Percentiles rank a stretch among this genome's conserved stretches.
These are phyloP conservation scores for Acinonyx jubatus DNA, from an alignment of 2,113 vertebrate species.

Conservation along the genomic window DNA sequence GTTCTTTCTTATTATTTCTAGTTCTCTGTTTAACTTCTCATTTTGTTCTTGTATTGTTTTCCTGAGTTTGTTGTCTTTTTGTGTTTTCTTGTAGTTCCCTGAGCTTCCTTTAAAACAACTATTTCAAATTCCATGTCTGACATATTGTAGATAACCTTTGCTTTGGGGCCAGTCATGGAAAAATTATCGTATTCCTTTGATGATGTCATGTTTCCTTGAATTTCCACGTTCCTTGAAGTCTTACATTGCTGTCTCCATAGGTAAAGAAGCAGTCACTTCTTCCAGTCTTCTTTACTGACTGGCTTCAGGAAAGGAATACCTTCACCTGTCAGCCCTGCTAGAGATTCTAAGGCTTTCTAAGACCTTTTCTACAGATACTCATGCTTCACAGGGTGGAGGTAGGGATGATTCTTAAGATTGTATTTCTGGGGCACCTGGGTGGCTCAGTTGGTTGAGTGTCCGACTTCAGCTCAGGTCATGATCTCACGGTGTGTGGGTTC, in stretches of 20 bases:
- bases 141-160: neutral
- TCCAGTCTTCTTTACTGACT: neutral
- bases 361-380: neutral
- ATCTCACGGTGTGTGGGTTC: too few species aligned
- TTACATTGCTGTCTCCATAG: neutral
- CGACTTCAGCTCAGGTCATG: too few species aligned
- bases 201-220: neutral
- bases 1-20: neutral
- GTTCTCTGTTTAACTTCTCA: neutral
- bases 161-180: neutral
- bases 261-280: neutral
- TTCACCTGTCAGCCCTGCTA: neutral
- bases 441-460: too few species aligned
- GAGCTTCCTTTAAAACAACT: neutral
- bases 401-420: neutral
- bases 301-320: neutral
- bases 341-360: neutral
- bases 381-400: neutral
- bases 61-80: neutral
- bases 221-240: neutral
- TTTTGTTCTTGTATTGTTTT: neutral
- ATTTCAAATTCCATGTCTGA: neutral
- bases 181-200: neutral
- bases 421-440: too few species aligned
- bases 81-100: neutral